Evolutionary conservation across 2,113 vertebrate genomes (phyloP).

Genomic region (Hippocampus guttulatus): DNA sequence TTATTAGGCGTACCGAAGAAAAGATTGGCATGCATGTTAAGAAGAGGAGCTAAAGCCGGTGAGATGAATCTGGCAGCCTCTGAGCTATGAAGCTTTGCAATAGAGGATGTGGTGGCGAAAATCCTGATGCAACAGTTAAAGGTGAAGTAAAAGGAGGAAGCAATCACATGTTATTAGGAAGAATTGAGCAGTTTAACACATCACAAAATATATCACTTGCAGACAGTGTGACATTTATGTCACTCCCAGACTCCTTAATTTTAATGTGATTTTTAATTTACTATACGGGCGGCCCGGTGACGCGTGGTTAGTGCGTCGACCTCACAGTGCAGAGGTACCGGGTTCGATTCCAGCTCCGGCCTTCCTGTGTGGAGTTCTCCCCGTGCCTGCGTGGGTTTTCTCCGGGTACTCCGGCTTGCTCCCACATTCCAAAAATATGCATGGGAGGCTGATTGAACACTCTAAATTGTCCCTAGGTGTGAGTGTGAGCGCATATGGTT

Average conservation of each 20-base stretch:
- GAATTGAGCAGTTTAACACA: neutral
- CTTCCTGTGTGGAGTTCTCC: no score
- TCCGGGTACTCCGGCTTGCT: no score
- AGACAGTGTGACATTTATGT: neutral
- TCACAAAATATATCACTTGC: neutral
- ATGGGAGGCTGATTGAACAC: no score
- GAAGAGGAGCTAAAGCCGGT: neutral
- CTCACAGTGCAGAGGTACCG: no score
- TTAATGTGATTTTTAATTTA: neutral
- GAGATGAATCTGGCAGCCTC: neutral
- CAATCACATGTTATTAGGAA: neutral
- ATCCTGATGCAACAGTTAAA: neutral
- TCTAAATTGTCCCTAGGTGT: no score
- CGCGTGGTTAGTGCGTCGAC: no score
- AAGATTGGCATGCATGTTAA: neutral
- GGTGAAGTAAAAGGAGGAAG: neutral
- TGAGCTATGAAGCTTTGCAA: neutral
- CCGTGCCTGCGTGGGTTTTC: no score
- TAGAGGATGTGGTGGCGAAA: neutral
- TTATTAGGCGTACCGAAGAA: neutral
- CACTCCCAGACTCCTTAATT: neutral
- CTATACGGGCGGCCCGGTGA: no score
- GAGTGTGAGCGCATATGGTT: no score
- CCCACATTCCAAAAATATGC: no score
- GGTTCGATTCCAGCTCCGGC: no score